phyloP scores from a whole-genome alignment of 2,888 invertebrate species.

The Amblyjoppa fuscipennis region DNA sequence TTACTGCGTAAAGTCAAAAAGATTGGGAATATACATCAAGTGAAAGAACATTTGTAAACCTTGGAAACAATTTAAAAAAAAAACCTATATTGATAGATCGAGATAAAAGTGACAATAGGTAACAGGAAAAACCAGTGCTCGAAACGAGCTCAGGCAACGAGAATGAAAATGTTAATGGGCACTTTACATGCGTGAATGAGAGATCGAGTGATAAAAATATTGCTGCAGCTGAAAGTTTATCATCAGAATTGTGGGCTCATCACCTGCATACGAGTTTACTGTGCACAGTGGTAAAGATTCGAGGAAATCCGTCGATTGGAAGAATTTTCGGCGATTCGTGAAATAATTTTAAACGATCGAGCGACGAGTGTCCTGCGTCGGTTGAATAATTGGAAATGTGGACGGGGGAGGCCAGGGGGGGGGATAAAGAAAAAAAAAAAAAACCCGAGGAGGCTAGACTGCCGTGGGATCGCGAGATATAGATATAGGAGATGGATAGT shows the following conservation, averaged over 20 bases:
- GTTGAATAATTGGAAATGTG: conserved; percentile 35
- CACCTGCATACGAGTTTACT: background rate
- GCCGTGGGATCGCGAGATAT: conserved; percentile 53
- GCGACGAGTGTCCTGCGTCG: background rate
- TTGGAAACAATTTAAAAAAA: too few species aligned
- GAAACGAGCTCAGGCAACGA: too few species aligned
- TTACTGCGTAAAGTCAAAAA: background rate
- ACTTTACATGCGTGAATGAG: too few species aligned
- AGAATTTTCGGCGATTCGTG: background rate
- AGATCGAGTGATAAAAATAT: too few species aligned
- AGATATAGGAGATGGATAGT: conserved; percentile 27
- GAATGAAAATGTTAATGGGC: too few species aligned
- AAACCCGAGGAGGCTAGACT: conserved; percentile 59
- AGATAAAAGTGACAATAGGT: too few species aligned
- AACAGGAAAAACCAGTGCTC: too few species aligned
- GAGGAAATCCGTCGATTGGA: background rate
- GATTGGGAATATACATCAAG: too few species aligned
- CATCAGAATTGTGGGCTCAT: background rate
- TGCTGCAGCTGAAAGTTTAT: too few species aligned
- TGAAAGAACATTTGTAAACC: too few species aligned
- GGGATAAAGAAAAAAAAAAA: conserved; percentile 31
- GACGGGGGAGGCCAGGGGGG: conserved; percentile 37
- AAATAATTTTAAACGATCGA: conserved; percentile 1
- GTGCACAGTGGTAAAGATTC: background rate
- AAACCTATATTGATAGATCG: too few species aligned